Percentiles rank a stretch among this genome's conserved stretches.
Conservation (phyloP, 2,113 vertebrate species). For the Lepisosteus oculatus region DNA sequence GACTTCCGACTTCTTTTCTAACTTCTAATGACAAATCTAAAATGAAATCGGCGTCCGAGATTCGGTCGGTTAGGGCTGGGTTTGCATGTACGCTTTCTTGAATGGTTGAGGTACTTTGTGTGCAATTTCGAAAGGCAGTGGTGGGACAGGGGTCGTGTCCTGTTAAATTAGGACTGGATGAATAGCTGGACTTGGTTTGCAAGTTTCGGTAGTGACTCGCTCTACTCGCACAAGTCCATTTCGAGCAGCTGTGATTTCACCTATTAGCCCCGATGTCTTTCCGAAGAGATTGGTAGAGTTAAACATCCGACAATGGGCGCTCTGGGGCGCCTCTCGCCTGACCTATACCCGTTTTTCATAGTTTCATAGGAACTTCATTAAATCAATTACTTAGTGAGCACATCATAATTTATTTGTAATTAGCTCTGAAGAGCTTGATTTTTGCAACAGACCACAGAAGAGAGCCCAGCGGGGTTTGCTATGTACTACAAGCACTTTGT, state of each 20-base stretch:
- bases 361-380: slow-evolving; percentile 91
- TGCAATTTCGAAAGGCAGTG: slow-evolving; percentile 11
- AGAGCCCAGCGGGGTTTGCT: slow-evolving; percentile 62
- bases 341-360: slow-evolving; percentile 84
- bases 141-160: slow-evolving; percentile 24
- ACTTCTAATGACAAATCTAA: slow-evolving; percentile 11
- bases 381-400: slow-evolving; percentile 86
- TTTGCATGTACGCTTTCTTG: slow-evolving; percentile 10
- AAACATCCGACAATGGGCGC: slow-evolving; percentile 79
- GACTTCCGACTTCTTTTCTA: slow-evolving; percentile 21
- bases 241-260: slow-evolving; percentile 79
- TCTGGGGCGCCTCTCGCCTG: slow-evolving; percentile 75
- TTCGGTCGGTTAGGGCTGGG: slow-evolving; percentile 21
- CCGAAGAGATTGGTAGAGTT: slow-evolving; percentile 78
- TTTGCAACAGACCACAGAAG: slow-evolving; percentile 55
- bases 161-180: slow-evolving; percentile 40
- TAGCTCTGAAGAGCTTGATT: slow-evolving; percentile 67
- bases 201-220: slow-evolving; percentile 43
- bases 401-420: slow-evolving; percentile 82
- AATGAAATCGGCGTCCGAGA: slow-evolving; percentile 7
- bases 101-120: slow-evolving; percentile 12
- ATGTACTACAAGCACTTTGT: slow-evolving; percentile 59
- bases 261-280: slow-evolving; percentile 86
- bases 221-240: slow-evolving; percentile 59
- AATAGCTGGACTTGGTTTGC: slow-evolving; percentile 33